These are phyloP conservation scores for Dallia pectoralis DNA, from an alignment of 2,797 vertebrate genomes.

Conservation along the genomic window DNA sequence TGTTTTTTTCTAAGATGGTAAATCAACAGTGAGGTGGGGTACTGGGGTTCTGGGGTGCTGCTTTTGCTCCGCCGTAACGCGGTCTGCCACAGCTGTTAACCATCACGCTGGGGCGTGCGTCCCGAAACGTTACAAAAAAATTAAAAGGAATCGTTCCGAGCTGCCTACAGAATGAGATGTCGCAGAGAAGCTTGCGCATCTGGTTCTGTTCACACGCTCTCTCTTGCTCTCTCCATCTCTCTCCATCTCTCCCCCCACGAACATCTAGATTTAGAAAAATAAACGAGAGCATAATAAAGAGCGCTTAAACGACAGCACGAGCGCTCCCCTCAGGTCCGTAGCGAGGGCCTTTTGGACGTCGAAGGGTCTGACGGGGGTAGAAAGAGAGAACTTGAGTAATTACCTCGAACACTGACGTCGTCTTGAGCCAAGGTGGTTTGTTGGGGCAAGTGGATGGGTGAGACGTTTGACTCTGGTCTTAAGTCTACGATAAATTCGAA, in stretches of 20 bases:
- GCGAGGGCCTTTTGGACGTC: not conserved
- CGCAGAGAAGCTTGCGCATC: slow-evolving; percentile 50
- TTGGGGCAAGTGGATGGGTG: not conserved
- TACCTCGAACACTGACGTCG: slow-evolving; percentile 3
- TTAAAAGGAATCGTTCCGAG: not conserved
- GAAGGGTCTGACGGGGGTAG: slow-evolving; percentile 8
- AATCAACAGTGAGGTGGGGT: slow-evolving; percentile 24
- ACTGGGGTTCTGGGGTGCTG: slow-evolving; percentile 33
- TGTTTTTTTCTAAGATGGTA: slow-evolving; percentile 13
- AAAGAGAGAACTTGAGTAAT: not conserved
- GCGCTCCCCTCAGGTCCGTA: not conserved
- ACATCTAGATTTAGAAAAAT: slow-evolving; percentile 75
- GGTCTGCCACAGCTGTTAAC: slow-evolving; percentile 59
- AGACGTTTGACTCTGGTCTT: not conserved
- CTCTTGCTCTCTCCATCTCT: slow-evolving; percentile 62
- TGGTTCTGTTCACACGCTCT: slow-evolving; percentile 75
- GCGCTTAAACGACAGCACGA: slow-evolving; percentile 29
- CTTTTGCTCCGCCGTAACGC: slow-evolving; percentile 33
- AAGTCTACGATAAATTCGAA: not conserved
- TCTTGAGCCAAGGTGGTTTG: not conserved
- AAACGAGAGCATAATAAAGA: too few species aligned
- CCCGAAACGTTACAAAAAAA: slow-evolving; percentile 46
- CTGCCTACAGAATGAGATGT: slow-evolving; percentile 38
- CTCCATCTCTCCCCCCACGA: slow-evolving; percentile 61
- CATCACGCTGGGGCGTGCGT: slow-evolving; percentile 35